Conservation (phyloP, 2,888 invertebrate species). For the Rotaria sp. region DNA sequence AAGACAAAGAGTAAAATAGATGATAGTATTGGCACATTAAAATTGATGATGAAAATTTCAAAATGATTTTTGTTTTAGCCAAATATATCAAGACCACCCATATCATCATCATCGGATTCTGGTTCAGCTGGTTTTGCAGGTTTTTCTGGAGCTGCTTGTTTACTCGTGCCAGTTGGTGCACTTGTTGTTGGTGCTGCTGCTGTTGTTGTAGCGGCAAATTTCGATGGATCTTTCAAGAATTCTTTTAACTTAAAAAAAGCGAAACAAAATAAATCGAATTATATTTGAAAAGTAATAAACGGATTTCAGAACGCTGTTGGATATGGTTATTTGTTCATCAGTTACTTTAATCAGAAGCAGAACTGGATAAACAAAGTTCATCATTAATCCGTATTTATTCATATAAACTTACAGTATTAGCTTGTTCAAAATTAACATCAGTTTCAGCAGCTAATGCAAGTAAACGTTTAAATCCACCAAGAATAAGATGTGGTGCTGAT, state of each 20-base stretch:
- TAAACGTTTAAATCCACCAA: conserved; percentile 69
- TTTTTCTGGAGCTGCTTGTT: conserved; percentile 29
- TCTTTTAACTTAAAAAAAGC: conserved; percentile 25
- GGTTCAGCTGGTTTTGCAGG: conserved; percentile 32
- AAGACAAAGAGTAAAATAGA: background rate
- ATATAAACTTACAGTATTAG: conserved; percentile 14
- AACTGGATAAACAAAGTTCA: background rate
- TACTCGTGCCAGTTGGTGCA: background rate
- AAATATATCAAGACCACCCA: conserved; percentile 28
- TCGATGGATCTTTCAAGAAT: conserved; percentile 40
- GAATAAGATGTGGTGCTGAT: conserved; percentile 91
- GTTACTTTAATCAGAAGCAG: background rate
- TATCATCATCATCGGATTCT: conserved; percentile 38
- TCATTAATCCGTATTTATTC: background rate
- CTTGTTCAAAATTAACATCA: conserved; percentile 70
- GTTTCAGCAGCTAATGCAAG: conserved; percentile 91
- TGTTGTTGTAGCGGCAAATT: conserved; percentile 38
- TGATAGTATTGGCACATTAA: background rate
- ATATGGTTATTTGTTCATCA: background rate
- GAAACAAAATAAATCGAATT: background rate
- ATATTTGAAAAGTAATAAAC: background rate
- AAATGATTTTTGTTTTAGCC: background rate
- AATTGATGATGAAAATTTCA: background rate
- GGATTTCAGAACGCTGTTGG: background rate
- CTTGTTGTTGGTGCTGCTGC: conserved; percentile 36